These are phyloP conservation scores for Cyrtodaria siliqua DNA, from an alignment of 2,888 invertebrate species.

Conservation along the genomic window DNA sequence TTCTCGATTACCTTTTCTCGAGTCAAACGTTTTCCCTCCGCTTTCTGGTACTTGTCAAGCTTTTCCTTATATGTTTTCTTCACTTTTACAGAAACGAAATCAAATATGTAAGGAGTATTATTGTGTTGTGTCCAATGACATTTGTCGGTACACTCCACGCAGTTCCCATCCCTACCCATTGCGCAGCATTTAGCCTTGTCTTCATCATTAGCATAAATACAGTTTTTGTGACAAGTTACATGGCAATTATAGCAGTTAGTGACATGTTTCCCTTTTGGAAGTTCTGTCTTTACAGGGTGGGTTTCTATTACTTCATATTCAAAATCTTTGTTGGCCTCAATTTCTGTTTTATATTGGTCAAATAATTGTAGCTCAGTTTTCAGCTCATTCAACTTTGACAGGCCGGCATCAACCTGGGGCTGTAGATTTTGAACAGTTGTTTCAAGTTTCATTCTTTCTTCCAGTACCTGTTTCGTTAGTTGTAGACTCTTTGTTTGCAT, in stretches of 20 bases:
- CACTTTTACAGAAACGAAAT: conserved; percentile 15
- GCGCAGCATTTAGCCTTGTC: conserved; percentile 44
- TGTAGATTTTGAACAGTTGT: conserved; percentile 39
- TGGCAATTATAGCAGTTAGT: conserved; percentile 55
- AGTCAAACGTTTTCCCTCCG: conserved; percentile 21
- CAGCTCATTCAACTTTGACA: conserved; percentile 33
- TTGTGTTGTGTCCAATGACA: conserved; percentile 52
- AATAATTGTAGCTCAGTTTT: conserved; percentile 38
- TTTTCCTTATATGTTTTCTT: conserved; percentile 42
- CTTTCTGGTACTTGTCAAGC: conserved; percentile 31
- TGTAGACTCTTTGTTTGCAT: conserved; percentile 56
- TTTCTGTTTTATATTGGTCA: conserved; percentile 38
- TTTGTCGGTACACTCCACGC: conserved; percentile 30
- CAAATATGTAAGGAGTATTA: conserved; percentile 47
- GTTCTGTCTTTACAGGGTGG: conserved; percentile 24
- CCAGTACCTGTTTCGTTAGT: conserved; percentile 62
- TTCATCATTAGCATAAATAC: conserved; percentile 36
- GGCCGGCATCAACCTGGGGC: conserved; percentile 40
- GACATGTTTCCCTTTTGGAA: conserved; percentile 45
- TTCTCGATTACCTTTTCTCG: conserved; percentile 30
- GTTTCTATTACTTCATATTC: conserved; percentile 42
- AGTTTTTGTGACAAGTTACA: conserved; percentile 49
- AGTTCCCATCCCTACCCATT: conserved; percentile 44
- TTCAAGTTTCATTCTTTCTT: conserved; percentile 58
- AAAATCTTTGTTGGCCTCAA: conserved; percentile 51